Base-by-base conservation (phyloP, 2,797 vertebrate species). In the Discoglossus pictus region DNA sequence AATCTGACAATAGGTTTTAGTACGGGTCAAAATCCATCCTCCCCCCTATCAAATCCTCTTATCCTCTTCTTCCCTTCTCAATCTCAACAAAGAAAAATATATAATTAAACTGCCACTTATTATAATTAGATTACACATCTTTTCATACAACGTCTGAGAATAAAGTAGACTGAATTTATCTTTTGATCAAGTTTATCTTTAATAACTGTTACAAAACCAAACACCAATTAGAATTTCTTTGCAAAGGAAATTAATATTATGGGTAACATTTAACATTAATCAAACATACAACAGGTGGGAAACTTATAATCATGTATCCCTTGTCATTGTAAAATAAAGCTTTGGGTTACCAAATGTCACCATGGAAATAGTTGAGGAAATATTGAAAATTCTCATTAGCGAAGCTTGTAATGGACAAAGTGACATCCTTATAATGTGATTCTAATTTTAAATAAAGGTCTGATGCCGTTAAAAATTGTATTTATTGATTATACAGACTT, bases 341-440 rank as follows among this genome's bases (percentile, higher is more conserved):
- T 68, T 68, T 36, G 51, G 65, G 44, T 53, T 24, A 21, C 65
- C 55, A 51, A 59, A 44, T 47, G 60, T 68, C 38, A 27, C 65
- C 65, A 68, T 60, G 55, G 65, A 39, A 52, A 68, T 52, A 11
- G 44, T 43, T 68, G 55, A 58, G 65, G 59, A 47, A 68, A 68
- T 38, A 68, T 36, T 60, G 35, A n/a, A 43, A 60, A 46, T 68
- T 60, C 65, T 68, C 54, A 68, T 68, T 68, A 68, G 36, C 39
- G 39, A 36, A 34, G 38, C 55, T 52, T 27, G 46, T 43, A 40
- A 16, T 51, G 35, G 24, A 40, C 8, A 59, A 51, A 60, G 24
- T 43, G 65, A 60, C 65, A 68, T 44, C 46, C 60, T 60, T 60
- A 68, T 52, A 60, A n/a, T 36, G 6, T 52, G 38, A 43, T 17